Evolutionary conservation across 2,113 vertebrate genomes (phyloP), one percentile per base, ranked within the genome.

Genomic region (Perca fluviatilis): DNA sequence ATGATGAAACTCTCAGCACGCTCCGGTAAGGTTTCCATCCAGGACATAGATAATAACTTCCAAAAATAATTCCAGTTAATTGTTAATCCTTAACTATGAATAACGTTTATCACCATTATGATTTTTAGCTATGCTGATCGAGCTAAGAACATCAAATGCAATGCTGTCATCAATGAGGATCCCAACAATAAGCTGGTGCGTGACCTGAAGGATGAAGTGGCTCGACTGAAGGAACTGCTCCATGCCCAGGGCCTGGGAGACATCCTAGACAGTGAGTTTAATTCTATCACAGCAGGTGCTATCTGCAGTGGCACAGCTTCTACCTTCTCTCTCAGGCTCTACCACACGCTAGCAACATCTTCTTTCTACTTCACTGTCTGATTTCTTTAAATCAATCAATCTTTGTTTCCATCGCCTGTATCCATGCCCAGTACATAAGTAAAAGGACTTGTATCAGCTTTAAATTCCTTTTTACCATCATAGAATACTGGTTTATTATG

Each of bases 131-230:
- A 99, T 0, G 98, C 98, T 1, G 98, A 99, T 85, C 96, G 98
- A 61, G 98, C 98, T 56, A 99, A 99, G 86, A 98, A 99, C 88
- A 99, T 99, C 84, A 99, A 99, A 82, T 99, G 98, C 93, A 99
- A 99, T 71, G 98, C 98, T 33, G 96, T 99, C 82, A 99, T 99
- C 94, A 99, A 99, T 46, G 98, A 99, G 33, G 98, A 99, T 91
- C 98, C 98, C 88, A 99, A 99, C 23, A 97, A 97, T 90, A 99
- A 98, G 88, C 93, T 99, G 92, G 98, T 99, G 92, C 95, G 98
- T 25, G 98, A 99, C 46, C 94, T 99, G 77, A 99, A 99, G 90
- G 98, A 99, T 79, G 98, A 99, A 93, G 98, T 99, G 56, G 92
- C 96, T 0, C 95, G 98, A 21, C 95, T 99, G 47, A 99, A 98